Evolutionary conservation across 1,140 invertebrate genomes (phyloP).

Genomic region (Panagrolaimus sp.): DNA sequence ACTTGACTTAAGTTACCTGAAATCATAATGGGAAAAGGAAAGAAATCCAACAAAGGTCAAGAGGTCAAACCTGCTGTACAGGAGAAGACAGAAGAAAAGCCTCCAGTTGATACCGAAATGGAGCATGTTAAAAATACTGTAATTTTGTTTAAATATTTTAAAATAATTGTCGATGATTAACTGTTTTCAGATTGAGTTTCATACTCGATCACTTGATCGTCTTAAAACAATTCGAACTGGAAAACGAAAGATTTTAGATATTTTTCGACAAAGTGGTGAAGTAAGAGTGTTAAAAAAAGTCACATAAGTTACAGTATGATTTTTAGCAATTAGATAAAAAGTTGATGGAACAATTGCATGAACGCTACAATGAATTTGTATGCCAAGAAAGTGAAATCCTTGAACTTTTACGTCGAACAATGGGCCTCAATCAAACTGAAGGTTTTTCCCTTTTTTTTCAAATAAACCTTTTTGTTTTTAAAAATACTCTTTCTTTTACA

Average conservation of each 20-base stretch:
- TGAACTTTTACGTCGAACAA: neutral
- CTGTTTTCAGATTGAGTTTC: slow-evolving; percentile 9
- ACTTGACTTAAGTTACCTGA: too few relatives aligned
- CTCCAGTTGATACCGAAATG: too few relatives aligned
- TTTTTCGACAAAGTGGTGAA: slow-evolving; percentile 9
- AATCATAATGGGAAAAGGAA: too few relatives aligned
- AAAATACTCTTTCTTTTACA: neutral
- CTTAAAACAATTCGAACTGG: slow-evolving; percentile 8
- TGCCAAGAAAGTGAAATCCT: slow-evolving; percentile 12
- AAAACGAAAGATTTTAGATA: slow-evolving; percentile 9
- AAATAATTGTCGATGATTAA: too few relatives aligned
- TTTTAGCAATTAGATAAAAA: slow-evolving; percentile 10
- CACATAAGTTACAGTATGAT: neutral
- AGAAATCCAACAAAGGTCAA: too few relatives aligned
- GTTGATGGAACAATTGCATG: slow-evolving; percentile 1
- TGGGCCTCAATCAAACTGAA: neutral
- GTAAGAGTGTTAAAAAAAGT: neutral
- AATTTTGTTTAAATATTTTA: too few relatives aligned
- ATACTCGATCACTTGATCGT: neutral
- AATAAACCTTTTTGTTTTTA: too few relatives aligned
- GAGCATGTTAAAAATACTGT: too few relatives aligned
- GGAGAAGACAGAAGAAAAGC: too few relatives aligned
- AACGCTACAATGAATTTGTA: slow-evolving; percentile 14
- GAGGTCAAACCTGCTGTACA: too few relatives aligned
- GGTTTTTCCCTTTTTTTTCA: too few relatives aligned